A percentile compares a stretch with the other conserved stretches of the same genome.
phyloP scores from a whole-genome alignment of 2,113 vertebrate species.

The Puma concolor region DNA sequence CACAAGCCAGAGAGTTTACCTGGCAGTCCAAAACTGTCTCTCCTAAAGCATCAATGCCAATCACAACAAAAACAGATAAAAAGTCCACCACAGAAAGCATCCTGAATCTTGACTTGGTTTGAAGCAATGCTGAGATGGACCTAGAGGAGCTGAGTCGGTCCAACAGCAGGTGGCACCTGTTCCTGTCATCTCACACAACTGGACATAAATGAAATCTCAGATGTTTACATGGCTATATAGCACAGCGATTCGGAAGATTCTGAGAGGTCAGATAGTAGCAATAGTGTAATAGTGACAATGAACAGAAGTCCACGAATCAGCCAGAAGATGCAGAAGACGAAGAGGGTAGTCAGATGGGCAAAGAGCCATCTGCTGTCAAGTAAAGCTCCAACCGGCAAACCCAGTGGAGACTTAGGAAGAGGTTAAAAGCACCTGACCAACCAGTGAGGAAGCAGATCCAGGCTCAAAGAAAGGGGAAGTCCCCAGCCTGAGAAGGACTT shows the following conservation, averaged over 20 bases:
- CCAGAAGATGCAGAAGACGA: slow-evolving; percentile 89
- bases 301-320: slow-evolving; percentile 93
- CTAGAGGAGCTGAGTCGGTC: slow-evolving; percentile 94
- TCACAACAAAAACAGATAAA: slow-evolving; percentile 92
- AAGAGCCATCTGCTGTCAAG: slow-evolving; percentile 85
- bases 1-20: slow-evolving; percentile 91
- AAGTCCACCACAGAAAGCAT: slow-evolving; percentile 93
- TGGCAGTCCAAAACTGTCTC: slow-evolving; percentile 94
- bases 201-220: slow-evolving; percentile 97
- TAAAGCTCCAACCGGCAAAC: slow-evolving; percentile 80
- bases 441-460: slow-evolving; percentile 86
- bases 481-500: slow-evolving; percentile 89
- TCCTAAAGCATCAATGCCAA: slow-evolving; percentile 88
- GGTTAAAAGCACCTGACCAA: slow-evolving; percentile 80
- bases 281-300: slow-evolving; percentile 95
- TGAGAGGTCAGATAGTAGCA: slow-evolving; percentile 96
- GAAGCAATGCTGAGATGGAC: slow-evolving; percentile 98
- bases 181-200: slow-evolving; percentile 91
- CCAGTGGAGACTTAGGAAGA: slow-evolving; percentile 91
- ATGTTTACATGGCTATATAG: slow-evolving; percentile 94
- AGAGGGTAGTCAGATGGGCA: slow-evolving; percentile 88
- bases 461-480: slow-evolving; percentile 89
- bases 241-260: slow-evolving; percentile 97
- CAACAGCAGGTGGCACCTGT: slow-evolving; percentile 90
- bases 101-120: slow-evolving; percentile 94